Evolutionary conservation across 2,888 invertebrate species (phyloP).

Genomic region (Aporophyla nigra): DNA sequence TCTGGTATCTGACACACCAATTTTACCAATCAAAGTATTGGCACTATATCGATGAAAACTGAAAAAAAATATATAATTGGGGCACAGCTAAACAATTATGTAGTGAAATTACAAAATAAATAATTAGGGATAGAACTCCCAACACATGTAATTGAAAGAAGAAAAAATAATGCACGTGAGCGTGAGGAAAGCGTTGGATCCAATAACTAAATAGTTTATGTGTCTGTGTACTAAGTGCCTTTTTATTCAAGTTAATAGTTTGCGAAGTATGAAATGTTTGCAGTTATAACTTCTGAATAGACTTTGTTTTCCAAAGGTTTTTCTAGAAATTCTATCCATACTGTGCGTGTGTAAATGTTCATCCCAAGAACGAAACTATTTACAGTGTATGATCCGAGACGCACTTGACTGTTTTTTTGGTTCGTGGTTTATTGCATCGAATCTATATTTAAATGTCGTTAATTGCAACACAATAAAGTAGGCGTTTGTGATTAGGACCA

Average conservation of each 20-base stretch:
- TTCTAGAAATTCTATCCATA: neutral
- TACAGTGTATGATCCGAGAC: neutral
- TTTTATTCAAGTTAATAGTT: neutral
- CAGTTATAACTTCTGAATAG: neutral
- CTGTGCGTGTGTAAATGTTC: neutral
- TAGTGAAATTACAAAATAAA: neutral
- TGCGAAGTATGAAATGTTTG: neutral
- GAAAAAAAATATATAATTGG: neutral
- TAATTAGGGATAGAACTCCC: neutral
- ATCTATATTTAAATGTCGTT: neutral
- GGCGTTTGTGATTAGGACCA: constrained; percentile 23
- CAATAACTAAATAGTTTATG: neutral
- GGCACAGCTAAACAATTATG: neutral
- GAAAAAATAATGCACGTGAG: neutral
- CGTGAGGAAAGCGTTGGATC: neutral
- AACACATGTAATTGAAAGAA: neutral
- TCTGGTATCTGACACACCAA: neutral
- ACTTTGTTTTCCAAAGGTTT: neutral
- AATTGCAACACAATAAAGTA: constrained; percentile 9
- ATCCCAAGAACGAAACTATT: neutral
- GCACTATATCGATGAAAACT: neutral
- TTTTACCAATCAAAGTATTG: neutral
- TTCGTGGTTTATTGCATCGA: constrained; percentile 2
- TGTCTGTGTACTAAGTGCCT: neutral
- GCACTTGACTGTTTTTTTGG: neutral